phyloP scores from a whole-genome alignment of 2,113 vertebrate genomes.

The Condylura cristata region DNA sequence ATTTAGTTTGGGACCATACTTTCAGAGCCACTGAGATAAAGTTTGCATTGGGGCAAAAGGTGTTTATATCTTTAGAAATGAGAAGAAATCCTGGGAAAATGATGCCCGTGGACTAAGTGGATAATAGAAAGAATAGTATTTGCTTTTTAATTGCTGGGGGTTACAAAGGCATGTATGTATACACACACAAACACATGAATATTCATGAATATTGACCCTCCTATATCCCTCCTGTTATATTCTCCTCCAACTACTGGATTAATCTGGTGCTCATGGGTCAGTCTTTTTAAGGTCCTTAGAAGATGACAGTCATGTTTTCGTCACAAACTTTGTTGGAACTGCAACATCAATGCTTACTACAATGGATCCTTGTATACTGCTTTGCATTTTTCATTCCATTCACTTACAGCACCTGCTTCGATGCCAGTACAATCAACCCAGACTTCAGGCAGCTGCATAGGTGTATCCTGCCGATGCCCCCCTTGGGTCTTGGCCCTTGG shows the following conservation, averaged over 20 bases:
- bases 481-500: not conserved
- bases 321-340: not conserved
- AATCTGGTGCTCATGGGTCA: not conserved
- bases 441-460: not conserved
- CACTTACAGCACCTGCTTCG: not conserved
- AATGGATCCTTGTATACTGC: accelerated
- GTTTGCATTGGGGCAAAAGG: not conserved
- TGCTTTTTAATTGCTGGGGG: not conserved
- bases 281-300: no score
- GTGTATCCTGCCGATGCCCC: not conserved
- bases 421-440: not conserved
- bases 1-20: not conserved
- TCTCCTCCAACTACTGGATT: not conserved
- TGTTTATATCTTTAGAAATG: not conserved
- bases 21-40: not conserved
- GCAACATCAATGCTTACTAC: not conserved
- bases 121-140: not conserved
- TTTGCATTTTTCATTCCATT: not conserved
- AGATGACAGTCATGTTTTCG: accelerated
- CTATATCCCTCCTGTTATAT: accelerated
- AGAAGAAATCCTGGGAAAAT: not conserved
- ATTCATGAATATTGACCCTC: not conserved
- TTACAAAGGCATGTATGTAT: no score
- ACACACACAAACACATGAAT: no score
- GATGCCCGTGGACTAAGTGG: not conserved